These are phyloP conservation scores for Ochotona curzoniae DNA, from an alignment of 2,113 vertebrate species.

Conservation along the genomic window DNA sequence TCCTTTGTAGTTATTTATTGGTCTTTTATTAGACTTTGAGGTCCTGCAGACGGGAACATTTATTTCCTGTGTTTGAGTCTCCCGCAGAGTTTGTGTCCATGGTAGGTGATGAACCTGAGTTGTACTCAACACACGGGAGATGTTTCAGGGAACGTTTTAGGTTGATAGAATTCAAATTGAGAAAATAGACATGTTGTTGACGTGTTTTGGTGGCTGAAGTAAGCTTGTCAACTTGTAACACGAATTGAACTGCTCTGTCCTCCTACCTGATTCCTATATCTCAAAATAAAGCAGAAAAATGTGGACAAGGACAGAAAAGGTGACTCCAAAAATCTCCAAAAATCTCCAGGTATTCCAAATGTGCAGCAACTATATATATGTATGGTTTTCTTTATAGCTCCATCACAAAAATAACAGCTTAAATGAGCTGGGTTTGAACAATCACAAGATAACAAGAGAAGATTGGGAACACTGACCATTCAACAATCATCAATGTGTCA, in stretches of 20 bases:
- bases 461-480: conserved; percentile 50
- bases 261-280: conserved; percentile 27
- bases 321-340: conserved; percentile 34
- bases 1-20: conserved; percentile 5
- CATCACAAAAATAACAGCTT: conserved; percentile 1
- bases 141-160: conserved; percentile 42
- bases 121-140: background rate
- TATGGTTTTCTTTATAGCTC: background rate
- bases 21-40: conserved; percentile 34
- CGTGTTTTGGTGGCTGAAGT: background rate
- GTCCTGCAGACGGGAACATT: background rate
- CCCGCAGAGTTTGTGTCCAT: background rate
- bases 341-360: conserved; percentile 25
- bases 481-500: conserved; percentile 17
- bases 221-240: background rate
- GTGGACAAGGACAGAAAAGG: conserved; percentile 30
- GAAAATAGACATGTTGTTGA: conserved; percentile 25
- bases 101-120: background rate
- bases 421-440: conserved; percentile 56
- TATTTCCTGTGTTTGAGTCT: background rate
- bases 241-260: background rate
- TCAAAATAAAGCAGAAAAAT: background rate
- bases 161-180: conserved; percentile 56
- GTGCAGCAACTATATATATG: background rate
- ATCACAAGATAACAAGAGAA: conserved; percentile 42